Evolutionary conservation across 1,140 invertebrate species (phyloP).

Genomic region (Choristoneura fumiferana): DNA sequence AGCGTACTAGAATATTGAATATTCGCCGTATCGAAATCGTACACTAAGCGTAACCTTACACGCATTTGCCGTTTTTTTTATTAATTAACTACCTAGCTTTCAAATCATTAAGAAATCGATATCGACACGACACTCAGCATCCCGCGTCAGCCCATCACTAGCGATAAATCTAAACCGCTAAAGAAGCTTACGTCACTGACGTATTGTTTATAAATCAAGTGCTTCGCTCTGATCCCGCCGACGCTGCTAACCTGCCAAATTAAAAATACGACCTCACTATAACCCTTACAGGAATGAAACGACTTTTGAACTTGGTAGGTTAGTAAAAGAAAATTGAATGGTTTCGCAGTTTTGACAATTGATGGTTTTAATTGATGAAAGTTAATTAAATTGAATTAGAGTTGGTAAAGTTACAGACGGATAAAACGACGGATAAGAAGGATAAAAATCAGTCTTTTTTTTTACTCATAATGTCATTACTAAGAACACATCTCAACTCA

Average conservation of each 20-base stretch:
- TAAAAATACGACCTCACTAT: not conserved
- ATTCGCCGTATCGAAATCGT: too few relatives aligned
- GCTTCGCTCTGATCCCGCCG: constrained; percentile 32
- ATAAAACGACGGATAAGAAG: too few relatives aligned
- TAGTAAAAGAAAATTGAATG: constrained; percentile 6
- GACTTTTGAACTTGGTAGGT: not conserved
- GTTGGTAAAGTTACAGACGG: not conserved
- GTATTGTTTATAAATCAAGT: constrained; percentile 76
- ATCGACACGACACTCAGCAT: constrained; percentile 26
- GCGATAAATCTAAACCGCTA: constrained; percentile 74
- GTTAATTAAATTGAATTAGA: not conserved
- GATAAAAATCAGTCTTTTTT: too few relatives aligned
- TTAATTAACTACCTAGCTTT: too few relatives aligned
- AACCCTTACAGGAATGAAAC: not conserved
- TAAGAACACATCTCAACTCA: too few relatives aligned
- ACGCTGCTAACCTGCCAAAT: constrained; percentile 22
- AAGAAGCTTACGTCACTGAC: constrained; percentile 76
- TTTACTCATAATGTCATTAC: too few relatives aligned
- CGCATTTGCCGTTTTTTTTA: too few relatives aligned
- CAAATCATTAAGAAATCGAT: too few relatives aligned
- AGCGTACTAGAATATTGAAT: too few relatives aligned
- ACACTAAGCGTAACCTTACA: too few relatives aligned
- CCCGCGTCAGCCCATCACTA: constrained; percentile 45
- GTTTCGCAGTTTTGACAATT: constrained; percentile 1
- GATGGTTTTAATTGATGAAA: constrained; percentile 9